Evolutionary conservation across 64 coral and sea anemone genomes (phyloP).

Genomic region (Trachythela sp.): DNA sequence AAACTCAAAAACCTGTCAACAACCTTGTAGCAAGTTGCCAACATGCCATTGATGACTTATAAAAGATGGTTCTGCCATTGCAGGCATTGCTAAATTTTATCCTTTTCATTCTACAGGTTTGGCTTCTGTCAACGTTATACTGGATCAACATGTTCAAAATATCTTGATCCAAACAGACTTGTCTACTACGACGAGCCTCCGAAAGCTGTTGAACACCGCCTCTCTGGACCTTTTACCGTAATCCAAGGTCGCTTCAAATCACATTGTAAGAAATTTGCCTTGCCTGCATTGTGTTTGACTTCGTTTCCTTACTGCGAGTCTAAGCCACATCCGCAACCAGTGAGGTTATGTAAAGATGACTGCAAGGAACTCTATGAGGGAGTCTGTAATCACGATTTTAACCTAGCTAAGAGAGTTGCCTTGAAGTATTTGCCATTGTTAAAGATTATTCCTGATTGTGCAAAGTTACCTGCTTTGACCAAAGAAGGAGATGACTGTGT

Average conservation of each 20-base stretch:
- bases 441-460: conserved; percentile 78
- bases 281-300: conserved; percentile 69
- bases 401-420: conserved; percentile 20
- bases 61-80: neutral
- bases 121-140: conserved; percentile 79
- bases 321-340: conserved; percentile 53
- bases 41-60: too few relatives aligned
- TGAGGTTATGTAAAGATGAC: conserved; percentile 69
- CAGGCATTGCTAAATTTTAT: too few relatives aligned
- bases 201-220: conserved; percentile 58
- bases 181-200: conserved; percentile 69
- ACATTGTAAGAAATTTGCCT: conserved; percentile 71
- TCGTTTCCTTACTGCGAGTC: conserved; percentile 73
- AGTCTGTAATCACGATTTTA: conserved; percentile 70
- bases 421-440: neutral
- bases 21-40: too few relatives aligned
- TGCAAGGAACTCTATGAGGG: conserved; percentile 70
- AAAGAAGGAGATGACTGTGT: conserved; percentile 54
- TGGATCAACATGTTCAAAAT: conserved; percentile 61
- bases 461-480: conserved; percentile 12
- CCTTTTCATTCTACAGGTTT: conserved; percentile 52
- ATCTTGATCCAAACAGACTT: conserved; percentile 71
- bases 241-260: conserved; percentile 52
- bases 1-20: too few relatives aligned
- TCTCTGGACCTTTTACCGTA: conserved; percentile 50